A percentile compares a stretch with the other conserved stretches of the same genome.
Conservation (phyloP, 2,797 vertebrate genomes). For the Aselliscus stoliczkanus region DNA sequence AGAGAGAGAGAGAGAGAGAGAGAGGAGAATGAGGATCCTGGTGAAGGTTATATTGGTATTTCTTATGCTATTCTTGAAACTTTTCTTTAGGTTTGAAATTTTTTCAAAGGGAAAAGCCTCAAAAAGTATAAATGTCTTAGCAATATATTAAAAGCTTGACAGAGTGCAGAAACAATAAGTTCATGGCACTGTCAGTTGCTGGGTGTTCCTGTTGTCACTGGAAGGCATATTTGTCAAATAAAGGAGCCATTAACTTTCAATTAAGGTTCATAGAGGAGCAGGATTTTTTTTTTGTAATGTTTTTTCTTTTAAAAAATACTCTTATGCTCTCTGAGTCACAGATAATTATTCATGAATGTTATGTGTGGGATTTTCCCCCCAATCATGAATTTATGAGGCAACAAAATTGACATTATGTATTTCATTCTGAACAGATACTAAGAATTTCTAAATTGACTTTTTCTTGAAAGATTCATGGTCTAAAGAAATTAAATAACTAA, state of each 20-base stretch:
- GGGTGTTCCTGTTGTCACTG: neutral
- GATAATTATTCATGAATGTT: neutral
- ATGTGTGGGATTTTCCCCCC: neutral
- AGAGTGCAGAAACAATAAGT: neutral
- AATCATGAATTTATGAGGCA: neutral
- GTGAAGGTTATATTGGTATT: neutral
- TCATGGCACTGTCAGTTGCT: rapidly evolving
- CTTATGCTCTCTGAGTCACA: neutral
- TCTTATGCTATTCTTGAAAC: neutral
- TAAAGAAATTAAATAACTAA: neutral
- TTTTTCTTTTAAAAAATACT: neutral
- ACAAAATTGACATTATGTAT: neutral
- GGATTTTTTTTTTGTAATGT: neutral
- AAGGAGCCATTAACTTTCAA: neutral
- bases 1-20: neutral
- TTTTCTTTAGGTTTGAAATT: neutral
- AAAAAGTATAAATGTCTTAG: neutral
- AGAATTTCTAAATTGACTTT: neutral
- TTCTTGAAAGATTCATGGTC: neutral
- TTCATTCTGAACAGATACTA: neutral
- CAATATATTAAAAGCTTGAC: neutral
- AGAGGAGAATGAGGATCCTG: no score
- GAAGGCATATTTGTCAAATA: neutral
- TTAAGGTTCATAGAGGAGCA: neutral
- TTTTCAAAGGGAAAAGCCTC: neutral